Evolutionary conservation across 2,797 vertebrate genomes (phyloP), one percentile per base, ranked within the genome.

Genomic region (Arnoldichthys spilopterus): DNA sequence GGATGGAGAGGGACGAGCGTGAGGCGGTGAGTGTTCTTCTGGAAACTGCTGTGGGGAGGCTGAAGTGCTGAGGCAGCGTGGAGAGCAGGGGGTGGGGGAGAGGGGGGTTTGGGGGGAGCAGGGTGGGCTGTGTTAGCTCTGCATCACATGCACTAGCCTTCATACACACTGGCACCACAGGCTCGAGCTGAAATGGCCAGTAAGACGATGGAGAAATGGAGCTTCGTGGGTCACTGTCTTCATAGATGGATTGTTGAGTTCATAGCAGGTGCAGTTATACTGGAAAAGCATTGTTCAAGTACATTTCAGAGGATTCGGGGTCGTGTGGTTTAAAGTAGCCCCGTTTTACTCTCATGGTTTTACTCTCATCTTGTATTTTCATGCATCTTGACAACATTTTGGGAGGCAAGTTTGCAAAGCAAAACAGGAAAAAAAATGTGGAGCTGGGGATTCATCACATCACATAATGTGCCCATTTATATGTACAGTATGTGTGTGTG

Each of bases 1-100:
- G 87, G 74, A 88, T 83, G 81, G 73, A 81, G 81, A 87, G 71
- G 77, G 85, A 86, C 81, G 82, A 88, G 86, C 87, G 88, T 82
- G 86, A 88, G 84, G 80, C 81, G 92, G 93, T 94, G 90, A 94
- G 93, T 94, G 88, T 91, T 87, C 87, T 91, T 86, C 75, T 84
- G 74, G 78, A 78, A 80, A 72, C 83, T 86, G 86, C 88, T 91
- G 90, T 76, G 90, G 84, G 69, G 91, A 56, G 89, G 80, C 84
- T 91, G 85, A 86, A 89, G 89, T 88, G 85, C 37, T 70, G 68
- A 73, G 86, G 64, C 77, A 86, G 83, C 84, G 82, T 73, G 53
- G 68, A 76, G 68, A 63, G 32, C 76, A n/a, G 82, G 59, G 43
- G 32, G 66, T 34, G 34, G 37, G 16, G 13, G 43, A 3, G 43